Evolutionary conservation across 1,140 invertebrate species (phyloP), one percentile per base, ranked within the genome.

Genomic region (Drosophila prosaltans): DNA sequence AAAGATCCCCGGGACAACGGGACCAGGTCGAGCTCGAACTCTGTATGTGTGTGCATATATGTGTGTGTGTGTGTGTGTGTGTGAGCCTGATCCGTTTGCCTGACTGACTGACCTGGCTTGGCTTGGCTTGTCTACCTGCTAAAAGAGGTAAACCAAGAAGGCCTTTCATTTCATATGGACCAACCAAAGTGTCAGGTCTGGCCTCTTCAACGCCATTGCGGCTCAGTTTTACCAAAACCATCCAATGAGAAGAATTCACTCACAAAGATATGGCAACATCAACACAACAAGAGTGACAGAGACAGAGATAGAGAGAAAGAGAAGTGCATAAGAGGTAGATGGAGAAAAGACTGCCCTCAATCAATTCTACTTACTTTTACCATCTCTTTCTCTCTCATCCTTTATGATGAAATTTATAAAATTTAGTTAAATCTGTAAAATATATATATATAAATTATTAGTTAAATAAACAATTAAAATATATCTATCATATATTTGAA

Each of bases 231-330:
- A 1, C 36, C 59, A 16, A 62, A 36, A 43, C 55, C 57, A 60
- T 59, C 76, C 76, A 78, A 78, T 78, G 72, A 64, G 55, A 78
- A 65, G 61, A 72, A 68, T 71, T 72, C 72, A 78, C 76, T 78
- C 76, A 78, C 66, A 45, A 26, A 45, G 32, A 55, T 36, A 36
- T 36, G 32, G 32, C 32, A 36, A 36, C 32, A 36, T n/a, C 57
- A 60, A 36, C 10, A 30, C 36, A 66, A 10, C 9, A n/a, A 58
- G n/a, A 30, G 55, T 8, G 30, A 21, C 5, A 58, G 32, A 58
- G 55, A 32, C 1, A 30, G 16, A 0, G 16, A 16, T 16, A 16
- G 16, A 16, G 16, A 16, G 16, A 16, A 16, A 16, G 16, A 16
- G 16, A 16, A 16, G 16, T 16, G 28, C 28, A 30, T 30, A 30